Conservation (phyloP, 2,113 vertebrate genomes). For the Phylloscopus trochilus region DNA sequence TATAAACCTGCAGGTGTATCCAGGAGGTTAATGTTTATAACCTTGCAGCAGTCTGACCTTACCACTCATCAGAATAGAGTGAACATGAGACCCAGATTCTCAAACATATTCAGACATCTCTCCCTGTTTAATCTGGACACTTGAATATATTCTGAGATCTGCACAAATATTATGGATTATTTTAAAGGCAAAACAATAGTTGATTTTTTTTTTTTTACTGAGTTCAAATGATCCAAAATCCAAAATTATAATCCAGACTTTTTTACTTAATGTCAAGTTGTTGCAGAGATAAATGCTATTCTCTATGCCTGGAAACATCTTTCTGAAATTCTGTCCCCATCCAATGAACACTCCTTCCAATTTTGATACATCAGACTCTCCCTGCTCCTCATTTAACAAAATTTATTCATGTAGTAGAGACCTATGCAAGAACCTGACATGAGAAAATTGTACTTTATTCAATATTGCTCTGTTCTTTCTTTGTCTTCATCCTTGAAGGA, state of each 20-base stretch:
- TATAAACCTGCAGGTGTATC: not conserved
- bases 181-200: not conserved
- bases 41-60: not conserved
- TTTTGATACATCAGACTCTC: not conserved
- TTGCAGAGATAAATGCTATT: not conserved
- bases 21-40: not conserved
- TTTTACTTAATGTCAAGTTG: not conserved
- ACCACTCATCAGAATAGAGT: not conserved
- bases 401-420: not conserved
- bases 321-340: not conserved
- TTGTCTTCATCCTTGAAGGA: not conserved
- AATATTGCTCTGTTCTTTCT: not conserved
- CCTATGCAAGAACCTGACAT: not conserved
- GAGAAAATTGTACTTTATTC: not conserved
- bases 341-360: not conserved
- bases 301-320: not conserved
- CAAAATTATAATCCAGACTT: not conserved
- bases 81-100: not conserved
- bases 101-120: not conserved
- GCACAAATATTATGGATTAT: not conserved
- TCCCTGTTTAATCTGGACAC: not conserved
- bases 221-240: not conserved
- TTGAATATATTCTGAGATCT: not conserved
- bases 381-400: not conserved
- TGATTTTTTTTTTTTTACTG: not conserved